Percentiles rank a stretch among this genome's conserved stretches.
Conservation (phyloP, 2,113 vertebrate species). For the Stegostoma tigrinum region DNA sequence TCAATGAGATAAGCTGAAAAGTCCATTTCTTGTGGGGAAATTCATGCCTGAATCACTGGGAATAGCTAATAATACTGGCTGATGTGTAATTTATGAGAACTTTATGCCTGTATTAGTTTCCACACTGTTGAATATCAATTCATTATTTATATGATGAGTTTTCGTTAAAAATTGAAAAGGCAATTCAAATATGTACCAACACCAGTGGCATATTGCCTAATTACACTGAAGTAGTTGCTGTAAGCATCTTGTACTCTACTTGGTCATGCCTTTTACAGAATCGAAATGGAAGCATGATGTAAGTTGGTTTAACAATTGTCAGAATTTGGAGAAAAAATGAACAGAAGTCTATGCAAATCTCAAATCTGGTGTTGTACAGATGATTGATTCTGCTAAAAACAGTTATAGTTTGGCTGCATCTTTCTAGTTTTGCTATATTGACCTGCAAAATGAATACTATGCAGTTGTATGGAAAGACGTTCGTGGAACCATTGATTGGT, state of each 20-base stretch:
- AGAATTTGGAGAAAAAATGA: not conserved
- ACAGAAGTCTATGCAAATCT: not conserved
- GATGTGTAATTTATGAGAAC: not conserved
- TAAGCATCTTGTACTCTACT: not conserved
- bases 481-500: not conserved
- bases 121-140: not conserved
- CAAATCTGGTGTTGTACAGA: not conserved
- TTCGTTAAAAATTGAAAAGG: slow-evolving; percentile 22
- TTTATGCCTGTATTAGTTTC: not conserved
- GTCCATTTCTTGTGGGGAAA: not conserved
- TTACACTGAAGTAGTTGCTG: not conserved
- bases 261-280: not conserved
- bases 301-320: not conserved
- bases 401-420: not conserved
- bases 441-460: not conserved
- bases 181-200: not conserved
- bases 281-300: not conserved
- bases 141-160: slow-evolving; percentile 6
- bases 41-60: not conserved
- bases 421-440: not conserved
- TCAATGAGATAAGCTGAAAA: not conserved
- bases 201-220: not conserved
- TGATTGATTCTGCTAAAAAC: not conserved
- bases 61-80: not conserved
- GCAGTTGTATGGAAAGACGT: not conserved